A percentile compares a stretch with the other conserved stretches of the same genome.
Evolutionary conservation across 2,797 vertebrate species (phyloP).

Genomic region (Botia kubotai): DNA sequence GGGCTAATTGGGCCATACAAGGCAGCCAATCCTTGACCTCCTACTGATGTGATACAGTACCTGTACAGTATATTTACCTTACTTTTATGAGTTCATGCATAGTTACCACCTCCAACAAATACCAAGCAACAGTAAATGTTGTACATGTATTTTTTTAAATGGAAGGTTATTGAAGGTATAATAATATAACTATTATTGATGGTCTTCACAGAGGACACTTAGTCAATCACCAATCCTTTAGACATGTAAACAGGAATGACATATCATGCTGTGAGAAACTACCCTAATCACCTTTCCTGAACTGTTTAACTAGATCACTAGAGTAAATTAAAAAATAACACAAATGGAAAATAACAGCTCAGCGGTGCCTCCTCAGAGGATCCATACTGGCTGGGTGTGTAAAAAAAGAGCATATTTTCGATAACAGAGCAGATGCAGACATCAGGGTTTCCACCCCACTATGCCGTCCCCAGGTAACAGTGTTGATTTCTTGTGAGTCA

Average conservation of each 20-base stretch:
- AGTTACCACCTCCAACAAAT: no score
- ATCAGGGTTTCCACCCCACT: slow-evolving; percentile 22
- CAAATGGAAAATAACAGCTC: background rate
- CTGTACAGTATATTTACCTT: no score
- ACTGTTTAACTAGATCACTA: background rate
- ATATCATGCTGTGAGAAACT: slow-evolving; percentile 45
- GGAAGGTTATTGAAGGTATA: background rate
- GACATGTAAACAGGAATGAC: background rate
- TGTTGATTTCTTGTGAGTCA: slow-evolving; percentile 53
- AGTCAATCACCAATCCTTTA: background rate
- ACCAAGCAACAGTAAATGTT: no score
- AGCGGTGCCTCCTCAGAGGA: background rate
- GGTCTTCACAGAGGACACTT: background rate
- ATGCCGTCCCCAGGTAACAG: slow-evolving; percentile 33
- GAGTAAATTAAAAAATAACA: background rate
- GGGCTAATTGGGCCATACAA: no score
- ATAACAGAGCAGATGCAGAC: slow-evolving; percentile 31
- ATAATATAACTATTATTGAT: background rate
- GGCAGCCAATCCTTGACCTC: no score
- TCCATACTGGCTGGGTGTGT: slow-evolving; percentile 33
- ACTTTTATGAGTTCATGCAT: no score
- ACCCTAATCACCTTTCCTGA: slow-evolving; percentile 41
- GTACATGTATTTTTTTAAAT: no score
- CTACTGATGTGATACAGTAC: no score
- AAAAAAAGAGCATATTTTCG: slow-evolving; percentile 35